Conservation (phyloP, 2,888 invertebrate genomes). For the Clepsis dumicolana region DNA sequence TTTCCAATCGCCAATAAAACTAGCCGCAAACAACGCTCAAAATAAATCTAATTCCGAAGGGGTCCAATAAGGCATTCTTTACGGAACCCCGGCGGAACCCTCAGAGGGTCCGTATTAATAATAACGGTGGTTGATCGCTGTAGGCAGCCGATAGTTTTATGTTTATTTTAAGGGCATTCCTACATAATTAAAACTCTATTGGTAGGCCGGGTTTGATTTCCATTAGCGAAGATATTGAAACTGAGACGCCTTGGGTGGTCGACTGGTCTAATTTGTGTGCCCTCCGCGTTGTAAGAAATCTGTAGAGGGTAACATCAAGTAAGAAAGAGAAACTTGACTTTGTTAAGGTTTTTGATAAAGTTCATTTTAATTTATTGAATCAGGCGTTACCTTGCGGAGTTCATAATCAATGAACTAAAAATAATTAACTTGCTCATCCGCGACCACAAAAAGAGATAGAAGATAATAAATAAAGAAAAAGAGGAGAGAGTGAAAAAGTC, state of each 20-base stretch:
- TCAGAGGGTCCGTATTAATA: conserved; percentile 32
- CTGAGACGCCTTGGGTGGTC: not conserved
- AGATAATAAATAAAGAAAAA: too few relatives aligned
- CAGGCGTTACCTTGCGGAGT: too few relatives aligned
- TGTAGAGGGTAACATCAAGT: too few relatives aligned
- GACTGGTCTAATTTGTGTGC: too few relatives aligned
- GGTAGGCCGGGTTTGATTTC: not conserved
- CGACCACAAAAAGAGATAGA: too few relatives aligned
- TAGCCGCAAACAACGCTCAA: conserved; percentile 24
- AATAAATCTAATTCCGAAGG: conserved; percentile 24
- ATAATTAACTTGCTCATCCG: too few relatives aligned
- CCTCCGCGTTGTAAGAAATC: too few relatives aligned
- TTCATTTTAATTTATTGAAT: too few relatives aligned
- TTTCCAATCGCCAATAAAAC: conserved; percentile 18
- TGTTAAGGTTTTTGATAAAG: too few relatives aligned
- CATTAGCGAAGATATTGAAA: not conserved
- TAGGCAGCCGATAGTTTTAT: conserved; percentile 7
- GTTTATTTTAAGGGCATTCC: not conserved
- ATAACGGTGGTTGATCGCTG: conserved; percentile 17
- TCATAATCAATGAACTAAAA: too few relatives aligned
- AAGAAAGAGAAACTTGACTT: too few relatives aligned
- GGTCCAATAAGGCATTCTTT: conserved; percentile 28
- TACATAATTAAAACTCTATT: not conserved
- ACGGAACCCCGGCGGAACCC: conserved; percentile 20
- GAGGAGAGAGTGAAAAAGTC: too few relatives aligned